Conservation (phyloP, 2,113 vertebrate genomes). For the Limnothrissa miodon region DNA sequence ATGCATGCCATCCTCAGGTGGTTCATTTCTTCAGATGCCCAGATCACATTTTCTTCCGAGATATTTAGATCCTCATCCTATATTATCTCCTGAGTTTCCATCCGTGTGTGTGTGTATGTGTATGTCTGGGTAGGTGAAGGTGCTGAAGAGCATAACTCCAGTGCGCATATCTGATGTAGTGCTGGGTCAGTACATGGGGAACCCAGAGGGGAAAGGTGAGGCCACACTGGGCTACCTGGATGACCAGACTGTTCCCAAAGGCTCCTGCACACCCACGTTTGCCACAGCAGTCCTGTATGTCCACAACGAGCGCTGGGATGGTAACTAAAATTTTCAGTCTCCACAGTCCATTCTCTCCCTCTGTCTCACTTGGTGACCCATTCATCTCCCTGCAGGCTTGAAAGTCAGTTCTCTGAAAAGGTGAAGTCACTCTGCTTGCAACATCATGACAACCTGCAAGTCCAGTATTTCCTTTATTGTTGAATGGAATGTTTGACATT, state of each 20-base stretch:
- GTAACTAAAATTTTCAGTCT: conserved; percentile 49
- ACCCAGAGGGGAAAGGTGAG: conserved; percentile 79
- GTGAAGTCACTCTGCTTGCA: background rate
- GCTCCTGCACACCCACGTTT: conserved; percentile 85
- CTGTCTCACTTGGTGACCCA: background rate
- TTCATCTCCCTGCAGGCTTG: background rate
- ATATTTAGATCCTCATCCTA: too few species aligned
- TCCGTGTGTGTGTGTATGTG: background rate
- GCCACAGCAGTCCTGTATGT: conserved; percentile 82
- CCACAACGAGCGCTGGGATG: conserved; percentile 89
- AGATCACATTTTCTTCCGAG: background rate
- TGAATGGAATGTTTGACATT: background rate
- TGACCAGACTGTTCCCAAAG: conserved; percentile 82
- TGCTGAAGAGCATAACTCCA: conserved; percentile 81
- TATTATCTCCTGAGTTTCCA: background rate
- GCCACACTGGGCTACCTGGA: conserved; percentile 83
- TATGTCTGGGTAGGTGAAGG: conserved; percentile 77
- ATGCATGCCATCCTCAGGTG: background rate
- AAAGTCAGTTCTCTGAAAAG: background rate
- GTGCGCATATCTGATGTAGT: conserved; percentile 74
- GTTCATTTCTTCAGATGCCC: background rate
- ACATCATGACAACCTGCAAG: background rate
- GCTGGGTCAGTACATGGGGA: conserved; percentile 84
- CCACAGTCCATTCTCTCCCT: background rate
- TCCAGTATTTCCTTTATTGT: background rate